phyloP scores from a whole-genome alignment of 2,888 invertebrate species.

The Aporophyla lueneburgensis region DNA sequence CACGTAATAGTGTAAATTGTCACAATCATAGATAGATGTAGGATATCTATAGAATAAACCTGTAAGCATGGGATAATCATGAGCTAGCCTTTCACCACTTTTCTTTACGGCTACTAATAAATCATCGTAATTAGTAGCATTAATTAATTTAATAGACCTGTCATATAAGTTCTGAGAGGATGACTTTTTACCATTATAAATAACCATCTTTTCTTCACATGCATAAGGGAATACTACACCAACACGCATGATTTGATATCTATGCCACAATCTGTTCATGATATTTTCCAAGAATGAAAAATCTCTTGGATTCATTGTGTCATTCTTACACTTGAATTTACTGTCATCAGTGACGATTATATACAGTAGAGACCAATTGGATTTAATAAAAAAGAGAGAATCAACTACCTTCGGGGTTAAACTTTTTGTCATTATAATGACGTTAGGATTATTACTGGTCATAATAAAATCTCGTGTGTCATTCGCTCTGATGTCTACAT shows the following conservation, averaged over 20 bases:
- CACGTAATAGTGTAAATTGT: conserved; percentile 66
- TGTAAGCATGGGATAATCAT: conserved; percentile 72
- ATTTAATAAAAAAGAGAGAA: conserved; percentile 41
- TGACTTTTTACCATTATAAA: conserved; percentile 69
- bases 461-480: conserved; percentile 5
- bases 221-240: conserved; percentile 72
- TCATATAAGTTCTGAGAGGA: conserved; percentile 66
- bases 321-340: conserved; percentile 67
- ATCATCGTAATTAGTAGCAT: conserved; percentile 52
- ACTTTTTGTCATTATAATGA: conserved; percentile 63
- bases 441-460: conserved; percentile 53
- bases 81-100: conserved; percentile 59
- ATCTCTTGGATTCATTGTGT: conserved; percentile 59
- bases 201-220: conserved; percentile 69
- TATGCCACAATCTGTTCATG: conserved; percentile 76
- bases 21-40: conserved; percentile 74
- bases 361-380: conserved; percentile 70
- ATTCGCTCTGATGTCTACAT: conserved; percentile 4
- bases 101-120: conserved; percentile 49
- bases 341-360: conserved; percentile 68
- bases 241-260: conserved; percentile 65
- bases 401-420: conserved; percentile 59
- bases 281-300: conserved; percentile 64
- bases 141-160: conserved; percentile 70
- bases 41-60: conserved; percentile 78